Evolutionary conservation across 2,888 invertebrate species (phyloP).

Genomic region (Dastarcus helophoroides): DNA sequence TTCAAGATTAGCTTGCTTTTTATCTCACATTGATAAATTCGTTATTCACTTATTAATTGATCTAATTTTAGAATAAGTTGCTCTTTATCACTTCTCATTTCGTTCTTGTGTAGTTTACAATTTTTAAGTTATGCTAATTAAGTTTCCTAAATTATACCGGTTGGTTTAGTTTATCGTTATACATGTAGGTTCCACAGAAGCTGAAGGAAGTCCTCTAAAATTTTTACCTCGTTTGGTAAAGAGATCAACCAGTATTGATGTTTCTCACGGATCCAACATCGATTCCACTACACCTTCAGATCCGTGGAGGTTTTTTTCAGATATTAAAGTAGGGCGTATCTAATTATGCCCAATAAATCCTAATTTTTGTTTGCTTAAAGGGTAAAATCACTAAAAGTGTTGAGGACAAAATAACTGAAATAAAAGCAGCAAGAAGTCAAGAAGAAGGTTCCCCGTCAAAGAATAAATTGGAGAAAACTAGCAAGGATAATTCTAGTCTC

Average conservation of each 20-base stretch:
- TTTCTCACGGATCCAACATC: conserved; percentile 25
- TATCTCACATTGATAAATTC: too few species aligned
- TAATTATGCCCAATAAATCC: not conserved
- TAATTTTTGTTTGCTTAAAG: conserved; percentile 17
- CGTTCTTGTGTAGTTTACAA: too few species aligned
- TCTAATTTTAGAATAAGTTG: too few species aligned
- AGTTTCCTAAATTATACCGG: too few species aligned
- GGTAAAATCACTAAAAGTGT: conserved; percentile 68
- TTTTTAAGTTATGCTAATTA: too few species aligned
- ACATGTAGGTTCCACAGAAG: too few species aligned
- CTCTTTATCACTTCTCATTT: too few species aligned
- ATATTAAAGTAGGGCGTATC: conserved; percentile 40
- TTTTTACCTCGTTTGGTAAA: conserved; percentile 49
- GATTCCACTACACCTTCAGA: conserved; percentile 43
- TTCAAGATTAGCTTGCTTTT: too few species aligned
- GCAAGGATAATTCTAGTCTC: conserved; percentile 49
- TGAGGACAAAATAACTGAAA: conserved; percentile 61
- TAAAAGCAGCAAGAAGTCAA: conserved; percentile 38
- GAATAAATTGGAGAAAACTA: conserved; percentile 37
- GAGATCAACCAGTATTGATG: conserved; percentile 50
- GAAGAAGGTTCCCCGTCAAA: conserved; percentile 27
- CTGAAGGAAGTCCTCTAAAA: conserved; percentile 42
- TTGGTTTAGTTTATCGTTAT: too few species aligned
- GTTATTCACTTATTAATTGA: too few species aligned
- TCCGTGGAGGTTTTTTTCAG: conserved; percentile 61